These are phyloP conservation scores for Alviniconcha strummeri DNA, from an alignment of 2,888 invertebrate species.

Conservation along the genomic window DNA sequence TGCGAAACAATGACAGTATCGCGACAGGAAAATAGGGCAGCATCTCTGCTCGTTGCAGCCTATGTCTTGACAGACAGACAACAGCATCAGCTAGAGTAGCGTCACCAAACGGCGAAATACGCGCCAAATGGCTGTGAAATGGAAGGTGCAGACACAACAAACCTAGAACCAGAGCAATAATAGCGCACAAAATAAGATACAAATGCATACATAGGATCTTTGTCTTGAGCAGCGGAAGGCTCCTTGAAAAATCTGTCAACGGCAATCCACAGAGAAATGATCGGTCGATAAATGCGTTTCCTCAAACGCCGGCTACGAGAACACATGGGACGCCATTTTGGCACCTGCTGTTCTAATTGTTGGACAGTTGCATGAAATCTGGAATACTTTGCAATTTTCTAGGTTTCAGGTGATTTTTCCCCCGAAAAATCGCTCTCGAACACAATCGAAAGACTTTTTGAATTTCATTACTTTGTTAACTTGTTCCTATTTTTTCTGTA, in stretches of 20 bases:
- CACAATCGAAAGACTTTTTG: too few species aligned
- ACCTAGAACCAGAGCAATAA: not conserved
- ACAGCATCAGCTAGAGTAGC: conserved; percentile 3
- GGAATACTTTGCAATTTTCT: not conserved
- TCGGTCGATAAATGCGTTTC: conserved; percentile 36
- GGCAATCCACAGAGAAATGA: conserved; percentile 18
- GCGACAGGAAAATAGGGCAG: not conserved
- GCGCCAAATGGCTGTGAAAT: conserved; percentile 27
- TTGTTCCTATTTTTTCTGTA: too few species aligned
- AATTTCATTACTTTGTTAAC: too few species aligned
- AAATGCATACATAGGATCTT: not conserved
- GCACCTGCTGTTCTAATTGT: conserved; percentile 39
- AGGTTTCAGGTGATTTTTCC: too few species aligned
- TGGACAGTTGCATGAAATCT: not conserved
- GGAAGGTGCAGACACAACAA: not conserved
- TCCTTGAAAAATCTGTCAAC: conserved; percentile 12
- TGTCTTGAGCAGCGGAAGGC: conserved; percentile 13
- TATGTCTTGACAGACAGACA: conserved; percentile 7
- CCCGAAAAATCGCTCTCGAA: too few species aligned
- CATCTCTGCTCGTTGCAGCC: not conserved
- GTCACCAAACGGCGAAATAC: conserved; percentile 32
- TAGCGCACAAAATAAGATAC: conserved; percentile 15
- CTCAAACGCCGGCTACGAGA: conserved; percentile 43
- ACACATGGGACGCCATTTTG: conserved; percentile 54
- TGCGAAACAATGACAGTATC: not conserved